Base-by-base conservation (phyloP, 2,888 invertebrate genomes). In the Thereva nobilitata region DNA sequence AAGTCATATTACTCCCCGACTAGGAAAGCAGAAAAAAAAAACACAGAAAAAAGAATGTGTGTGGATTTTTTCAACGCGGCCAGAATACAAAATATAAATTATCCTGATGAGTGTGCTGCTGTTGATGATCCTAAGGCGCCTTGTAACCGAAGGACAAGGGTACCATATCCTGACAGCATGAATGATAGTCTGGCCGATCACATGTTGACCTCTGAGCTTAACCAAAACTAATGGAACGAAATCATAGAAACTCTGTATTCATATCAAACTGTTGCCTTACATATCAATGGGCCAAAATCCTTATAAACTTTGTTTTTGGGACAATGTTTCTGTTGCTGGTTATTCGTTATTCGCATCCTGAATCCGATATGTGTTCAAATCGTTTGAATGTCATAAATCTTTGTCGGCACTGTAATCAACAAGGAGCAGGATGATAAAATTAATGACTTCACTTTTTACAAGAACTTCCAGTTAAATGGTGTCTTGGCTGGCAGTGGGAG, bases 231-330 rank as follows among this genome's bases (percentile, higher is more conserved):
- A 47, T 47, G 59, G 12, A n/a, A 8, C 47, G n/a, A 59, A 59
- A 59, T 59, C 49, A 38, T 59, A 59, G 40, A 40, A 59, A 49
- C 12, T n/a, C 35, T 23, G 23, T 49, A 57, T 49, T 59, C 38
- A 47, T 59, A 59, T 47, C 45, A 59, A 59, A 49, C 49, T 59
- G 59, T 40, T 49, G 59, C 59, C 59, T 4, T 40, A 59, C 45
- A 59, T 45, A 38, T 59, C 47, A 49, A 59, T 59, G 40, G 38
- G 37, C 34, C 7, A 9, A 10, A 57, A 45, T 4, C 45, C 34
- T 57, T 44, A n/a, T 59, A n/a, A 49, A 7, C 49, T 10, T 44
- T 23, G 23, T 23, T 23, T 23, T 23, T 23, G 23, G 23, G 23
- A 23, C 23, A 23, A 23, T 23, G 23, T 23, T 23, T 23, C 23